Percentiles rank a stretch among this genome's conserved stretches.
These are phyloP conservation scores for Sminthopsis crassicaudata DNA, from an alignment of 2,113 vertebrate genomes.

Conservation along the genomic window DNA sequence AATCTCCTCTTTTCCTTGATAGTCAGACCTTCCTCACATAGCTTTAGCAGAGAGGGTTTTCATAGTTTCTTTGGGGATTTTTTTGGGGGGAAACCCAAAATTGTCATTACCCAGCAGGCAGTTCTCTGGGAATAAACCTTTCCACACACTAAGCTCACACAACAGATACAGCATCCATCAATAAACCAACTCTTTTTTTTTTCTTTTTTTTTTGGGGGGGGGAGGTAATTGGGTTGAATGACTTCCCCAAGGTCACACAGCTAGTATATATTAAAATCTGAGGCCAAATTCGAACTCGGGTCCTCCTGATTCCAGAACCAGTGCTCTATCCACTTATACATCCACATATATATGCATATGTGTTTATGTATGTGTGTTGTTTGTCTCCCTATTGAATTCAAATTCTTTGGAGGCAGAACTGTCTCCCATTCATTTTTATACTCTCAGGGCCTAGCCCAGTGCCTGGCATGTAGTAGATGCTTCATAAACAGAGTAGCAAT, in stretches of 20 bases:
- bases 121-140: not conserved
- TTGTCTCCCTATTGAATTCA: not conserved
- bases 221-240: too few relatives aligned
- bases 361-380: not conserved
- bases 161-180: not conserved
- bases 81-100: not conserved
- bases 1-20: not conserved
- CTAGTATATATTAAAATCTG: too few relatives aligned
- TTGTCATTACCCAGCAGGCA: not conserved
- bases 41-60: not conserved
- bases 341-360: not conserved
- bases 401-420: not conserved
- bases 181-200: not conserved
- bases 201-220: too few relatives aligned
- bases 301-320: too few relatives aligned
- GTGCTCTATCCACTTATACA: too few relatives aligned
- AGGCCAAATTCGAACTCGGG: too few relatives aligned
- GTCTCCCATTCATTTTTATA: not conserved
- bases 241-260: too few relatives aligned
- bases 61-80: not conserved
- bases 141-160: not conserved
- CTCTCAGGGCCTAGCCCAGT: not conserved
- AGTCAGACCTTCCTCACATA: not conserved
- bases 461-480: not conserved
- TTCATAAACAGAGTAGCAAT: not conserved